Base-by-base conservation (phyloP, 2,888 invertebrate genomes). In the Leptodirus hochenwartii region DNA sequence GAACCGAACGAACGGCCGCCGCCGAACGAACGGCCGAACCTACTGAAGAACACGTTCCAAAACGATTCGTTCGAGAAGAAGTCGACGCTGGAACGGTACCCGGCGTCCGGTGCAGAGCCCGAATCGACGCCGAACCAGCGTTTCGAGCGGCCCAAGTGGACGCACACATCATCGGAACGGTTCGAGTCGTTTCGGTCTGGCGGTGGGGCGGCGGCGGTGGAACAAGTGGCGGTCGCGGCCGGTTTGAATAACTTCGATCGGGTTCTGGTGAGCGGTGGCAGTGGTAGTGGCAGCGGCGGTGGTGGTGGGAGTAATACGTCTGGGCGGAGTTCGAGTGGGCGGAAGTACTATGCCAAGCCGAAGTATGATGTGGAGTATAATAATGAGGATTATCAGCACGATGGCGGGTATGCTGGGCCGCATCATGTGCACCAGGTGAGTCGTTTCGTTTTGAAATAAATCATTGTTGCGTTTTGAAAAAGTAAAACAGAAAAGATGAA, bases 11-110 rank as follows among this genome's bases (percentile, higher is more conserved):
- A n/a, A n/a, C n/a, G n/a, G n/a, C 11, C 25, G 1, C 27, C 27
- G 14, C 14, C 26, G 15, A 46, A 66, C 38, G 54, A 54, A 30
- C 56, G 62, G 37, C 54, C 67, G 2, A 67, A 66, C 41, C 14
- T 31, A 6, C 54, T 68, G 8, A 58, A 66, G 30, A 65, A 55
- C 13, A 56, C 58, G 29, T 69, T 68, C 42, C 68, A 67, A 41
- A 67, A 61, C 40, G 67, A 68, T 42, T 67, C 67, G 0, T 67
- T 68, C 23, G 67, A 68, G 4, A 69, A 69, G 44, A 68, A 69
- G 40, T 67, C 68, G 35, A 69, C 69, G 3, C 59, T 69, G 2
- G 69, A 69, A 41, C 60, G 69, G 42, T 68, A 67, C 6, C 64
- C 63, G 39, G 64, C 64, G 37, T 65, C 64, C 41, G 66, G 66